A percentile compares a stretch with the other conserved stretches of the same genome.
These are phyloP conservation scores for Aelia acuminata DNA, from an alignment of 2,888 invertebrate genomes.

Conservation along the genomic window DNA sequence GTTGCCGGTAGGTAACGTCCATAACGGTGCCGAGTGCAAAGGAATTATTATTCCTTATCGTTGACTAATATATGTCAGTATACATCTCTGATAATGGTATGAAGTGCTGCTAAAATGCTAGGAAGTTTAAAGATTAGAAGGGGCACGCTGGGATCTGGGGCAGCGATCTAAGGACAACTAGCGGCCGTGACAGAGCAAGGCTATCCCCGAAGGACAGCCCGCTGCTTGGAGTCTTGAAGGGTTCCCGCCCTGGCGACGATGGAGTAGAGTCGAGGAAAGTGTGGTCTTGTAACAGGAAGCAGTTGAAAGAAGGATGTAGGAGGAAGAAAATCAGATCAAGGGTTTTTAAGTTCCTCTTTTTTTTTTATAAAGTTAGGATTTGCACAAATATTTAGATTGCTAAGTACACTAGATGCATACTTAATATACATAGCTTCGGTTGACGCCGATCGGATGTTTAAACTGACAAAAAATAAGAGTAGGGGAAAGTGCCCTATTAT, in stretches of 20 bases:
- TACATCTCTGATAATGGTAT: background rate
- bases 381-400: too few species aligned
- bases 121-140: slow-evolving; percentile 45
- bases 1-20: too few species aligned
- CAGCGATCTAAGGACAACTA: slow-evolving; percentile 44
- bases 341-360: too few species aligned
- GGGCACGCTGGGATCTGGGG: slow-evolving; percentile 29
- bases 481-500: too few species aligned
- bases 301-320: too few species aligned
- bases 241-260: background rate
- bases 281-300: too few species aligned
- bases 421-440: too few species aligned
- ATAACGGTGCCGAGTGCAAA: too few species aligned
- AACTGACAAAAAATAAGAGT: too few species aligned
- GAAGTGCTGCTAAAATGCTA: slow-evolving; percentile 36
- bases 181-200: slow-evolving; percentile 48
- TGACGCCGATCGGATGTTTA: too few species aligned
- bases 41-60: background rate
- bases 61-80: background rate
- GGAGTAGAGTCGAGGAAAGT: background rate
- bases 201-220: slow-evolving; percentile 16
- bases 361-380: too few species aligned
- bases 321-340: background rate
- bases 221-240: background rate
- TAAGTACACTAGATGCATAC: too few species aligned